Base-by-base conservation (phyloP, 2,113 vertebrate genomes). In the Cnemophilus loriae region DNA sequence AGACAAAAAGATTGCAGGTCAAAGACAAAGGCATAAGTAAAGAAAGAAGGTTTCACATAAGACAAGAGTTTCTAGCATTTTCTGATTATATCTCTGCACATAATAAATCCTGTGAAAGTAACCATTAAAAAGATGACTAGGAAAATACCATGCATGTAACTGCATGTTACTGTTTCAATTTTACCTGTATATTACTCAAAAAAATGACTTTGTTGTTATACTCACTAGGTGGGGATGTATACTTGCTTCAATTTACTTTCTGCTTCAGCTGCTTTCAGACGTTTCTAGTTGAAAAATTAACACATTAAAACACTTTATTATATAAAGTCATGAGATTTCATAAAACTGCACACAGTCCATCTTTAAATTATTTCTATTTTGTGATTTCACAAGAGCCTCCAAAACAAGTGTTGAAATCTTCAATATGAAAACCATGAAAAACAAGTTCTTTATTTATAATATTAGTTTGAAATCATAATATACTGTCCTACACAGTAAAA, bases 221-320 rank as follows among this genome's bases (percentile, higher is more conserved):
- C 99, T 99, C 98, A 99, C 99, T 99, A 99, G 93, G 99, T 99
- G 89, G 99, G 99, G 97, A 99, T 99, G 98, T 99, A 99, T 55
- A 99, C 99, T 98, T 99, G 99, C 96, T 99, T 99, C 98, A 99
- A 97, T 97, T 99, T 99, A 98, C 99, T 99, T 96, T 99, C 99
- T 60, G 99, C 99, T 98, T 99, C 99, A 83, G 99, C 99, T 16
- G 99, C 99, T 97, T 99, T 99, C 97, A 99, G 98, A 89, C 99
- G 98, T 98, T 99, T 99, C 99, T 99, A 98, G 95, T 94, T 86
- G 64, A 78, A 98, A 97, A 88, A 98, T 14, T 89, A 95, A 95
- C 53, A 95, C 42, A 96, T 95, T 84, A 96, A 61, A 93, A 87
- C 75, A 78, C 32, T 81, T 95, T 70, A 64, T 32, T 91, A 92